Evolutionary conservation across 2,797 vertebrate genomes (phyloP).

Genomic region (Austrolebias charrua): DNA sequence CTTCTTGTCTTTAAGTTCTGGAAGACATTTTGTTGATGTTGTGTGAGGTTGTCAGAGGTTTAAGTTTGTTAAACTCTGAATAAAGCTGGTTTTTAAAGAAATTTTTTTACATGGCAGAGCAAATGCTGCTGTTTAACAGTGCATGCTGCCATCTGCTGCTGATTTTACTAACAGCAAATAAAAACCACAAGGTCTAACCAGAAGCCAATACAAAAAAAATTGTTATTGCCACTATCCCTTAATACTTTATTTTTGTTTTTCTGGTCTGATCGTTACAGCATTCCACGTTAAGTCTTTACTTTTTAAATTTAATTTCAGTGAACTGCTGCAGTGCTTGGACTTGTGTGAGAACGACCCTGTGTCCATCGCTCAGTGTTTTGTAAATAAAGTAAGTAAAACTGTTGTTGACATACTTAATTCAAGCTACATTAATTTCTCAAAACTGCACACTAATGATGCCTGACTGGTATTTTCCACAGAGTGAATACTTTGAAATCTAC

Average conservation of each 20-base stretch:
- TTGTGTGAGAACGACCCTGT: slow-evolving; percentile 91
- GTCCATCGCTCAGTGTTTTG: slow-evolving; percentile 92
- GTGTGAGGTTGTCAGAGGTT: too few species aligned
- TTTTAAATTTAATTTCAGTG: slow-evolving; percentile 72
- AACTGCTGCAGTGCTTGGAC: slow-evolving; percentile 90
- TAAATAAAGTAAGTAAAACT: slow-evolving; percentile 84
- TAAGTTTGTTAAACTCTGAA: too few species aligned
- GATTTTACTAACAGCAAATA: background rate
- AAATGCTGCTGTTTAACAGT: slow-evolving; percentile 9
- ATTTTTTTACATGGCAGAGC: background rate
- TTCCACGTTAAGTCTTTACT: background rate
- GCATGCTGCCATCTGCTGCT: slow-evolving; percentile 58
- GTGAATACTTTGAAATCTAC: slow-evolving; percentile 96
- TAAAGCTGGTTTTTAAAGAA: too few species aligned
- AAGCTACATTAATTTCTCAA: background rate
- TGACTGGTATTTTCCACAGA: slow-evolving; percentile 75
- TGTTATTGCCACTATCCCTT: background rate
- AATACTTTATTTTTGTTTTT: background rate
- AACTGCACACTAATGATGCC: slow-evolving; percentile 18
- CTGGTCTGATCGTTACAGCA: background rate
- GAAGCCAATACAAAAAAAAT: background rate
- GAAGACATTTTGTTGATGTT: slow-evolving; percentile 1
- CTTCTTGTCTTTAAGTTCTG: slow-evolving; percentile 9
- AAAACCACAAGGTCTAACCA: background rate
- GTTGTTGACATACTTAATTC: background rate